Conservation (phyloP, 2,888 invertebrate genomes). For the Xanthorhoe designata region DNA sequence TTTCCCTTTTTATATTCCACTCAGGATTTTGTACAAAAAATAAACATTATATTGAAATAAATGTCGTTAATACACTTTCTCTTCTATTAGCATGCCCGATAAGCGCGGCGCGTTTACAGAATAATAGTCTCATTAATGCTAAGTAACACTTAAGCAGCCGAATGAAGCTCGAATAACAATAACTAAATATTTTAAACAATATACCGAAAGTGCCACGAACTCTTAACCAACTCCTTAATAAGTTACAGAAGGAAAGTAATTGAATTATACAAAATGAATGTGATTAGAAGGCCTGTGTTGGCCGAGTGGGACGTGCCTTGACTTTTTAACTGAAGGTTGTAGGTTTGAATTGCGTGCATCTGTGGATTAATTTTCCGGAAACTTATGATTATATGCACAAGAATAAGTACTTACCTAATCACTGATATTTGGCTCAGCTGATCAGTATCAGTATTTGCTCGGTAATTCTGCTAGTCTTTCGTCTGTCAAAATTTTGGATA, state of each 20-base stretch:
- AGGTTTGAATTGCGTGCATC: no score
- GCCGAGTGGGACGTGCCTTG: no score
- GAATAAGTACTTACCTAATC: no score
- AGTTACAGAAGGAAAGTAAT: background rate
- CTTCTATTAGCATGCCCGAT: conserved; percentile 30
- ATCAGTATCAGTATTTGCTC: no score
- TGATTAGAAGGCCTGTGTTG: background rate
- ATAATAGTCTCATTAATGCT: conserved; percentile 27
- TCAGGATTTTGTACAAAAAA: background rate
- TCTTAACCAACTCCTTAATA: background rate
- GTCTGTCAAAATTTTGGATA: no score
- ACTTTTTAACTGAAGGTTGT: no score
- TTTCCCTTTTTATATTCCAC: no score
- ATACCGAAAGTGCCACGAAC: conserved; percentile 4
- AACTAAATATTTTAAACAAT: conserved; percentile 12
- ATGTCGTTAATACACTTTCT: background rate
- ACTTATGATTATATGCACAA: no score
- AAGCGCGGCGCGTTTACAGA: conserved; percentile 16
- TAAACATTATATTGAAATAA: background rate
- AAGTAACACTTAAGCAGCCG: conserved; percentile 25
- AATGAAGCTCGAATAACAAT: conserved; percentile 20
- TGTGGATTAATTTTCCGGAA: no score
- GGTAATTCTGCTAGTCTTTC: no score
- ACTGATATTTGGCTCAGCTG: no score
- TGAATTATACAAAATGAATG: background rate